Evolutionary conservation across 2,113 vertebrate genomes (phyloP), one percentile per base, ranked within the genome.

Genomic region (Bothrops jararaca): DNA sequence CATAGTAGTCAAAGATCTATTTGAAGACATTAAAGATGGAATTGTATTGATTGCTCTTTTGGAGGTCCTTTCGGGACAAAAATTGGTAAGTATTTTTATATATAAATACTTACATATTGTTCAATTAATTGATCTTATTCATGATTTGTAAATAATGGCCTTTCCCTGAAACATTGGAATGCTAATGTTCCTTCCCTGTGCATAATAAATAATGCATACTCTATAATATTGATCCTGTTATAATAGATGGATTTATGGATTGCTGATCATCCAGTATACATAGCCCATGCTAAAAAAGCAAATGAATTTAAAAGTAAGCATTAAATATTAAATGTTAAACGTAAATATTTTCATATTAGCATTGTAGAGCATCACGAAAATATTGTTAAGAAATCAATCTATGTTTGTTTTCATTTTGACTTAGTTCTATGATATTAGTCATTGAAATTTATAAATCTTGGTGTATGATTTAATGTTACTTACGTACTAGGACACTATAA

Each of bases 21-120:
- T 99, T 96, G 98, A 99, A 97, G 99, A 99, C 95, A 99, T 99
- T 96, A 99, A 99, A 96, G 99, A 99, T 96, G 99, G 99, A 0
- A 97, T 98, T 86, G 98, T 98, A 97, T 97, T 99, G 2, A 97
- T 99, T 92, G 98, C 98, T 23, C 97, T 99, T 88, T 96, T 99
- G 96, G 99, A 99, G 92, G 97, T 99, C 92, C 98, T 99, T 42
- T 99, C 99, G 18, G 99, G 99, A 85, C 98, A 99, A 94, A 99
- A 98, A 94, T 95, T 99, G 98, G 99, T 99, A 97, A 98, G 98
- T 92, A 11, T 85, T 95, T 95, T 22, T 22, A 52, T 92, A 39
- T 92, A 26, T 39, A 48, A 3, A n/a, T 85, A 45, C 52, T 89
- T 80, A 12, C 48, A 23, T 24, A 6, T 85, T 92, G 50, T 20